These are phyloP conservation scores for Subanguina moxae DNA, from an alignment of 1,140 invertebrate species.

Conservation along the genomic window DNA sequence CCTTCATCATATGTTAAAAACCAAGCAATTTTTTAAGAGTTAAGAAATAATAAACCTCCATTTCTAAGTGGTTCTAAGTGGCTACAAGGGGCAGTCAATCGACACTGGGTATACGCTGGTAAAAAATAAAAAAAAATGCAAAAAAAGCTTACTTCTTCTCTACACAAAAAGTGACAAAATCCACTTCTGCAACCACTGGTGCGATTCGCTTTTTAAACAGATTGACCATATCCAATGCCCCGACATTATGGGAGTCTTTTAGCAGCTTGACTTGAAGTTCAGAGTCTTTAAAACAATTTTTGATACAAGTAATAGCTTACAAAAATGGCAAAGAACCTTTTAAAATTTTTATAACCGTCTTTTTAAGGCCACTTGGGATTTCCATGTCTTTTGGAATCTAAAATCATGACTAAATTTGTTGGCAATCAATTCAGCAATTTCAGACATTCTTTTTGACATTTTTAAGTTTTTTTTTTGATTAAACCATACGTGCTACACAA, in stretches of 20 bases:
- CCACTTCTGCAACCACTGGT: neutral
- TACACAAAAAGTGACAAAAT: neutral
- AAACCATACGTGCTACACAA: too few species aligned
- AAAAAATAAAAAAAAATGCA: too few species aligned
- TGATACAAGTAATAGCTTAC: too few species aligned
- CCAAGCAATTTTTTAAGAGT: too few species aligned
- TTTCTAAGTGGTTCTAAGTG: too few species aligned
- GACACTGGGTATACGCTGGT: too few species aligned
- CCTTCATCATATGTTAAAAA: too few species aligned
- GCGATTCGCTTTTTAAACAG: slow-evolving; percentile 22
- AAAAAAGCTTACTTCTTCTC: neutral
- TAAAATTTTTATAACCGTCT: slow-evolving; percentile 88
- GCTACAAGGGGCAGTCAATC: too few species aligned
- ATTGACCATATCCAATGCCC: slow-evolving; percentile 19
- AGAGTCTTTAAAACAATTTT: slow-evolving; percentile 11
- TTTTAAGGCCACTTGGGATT: slow-evolving; percentile 78
- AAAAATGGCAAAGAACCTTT: slow-evolving; percentile 70
- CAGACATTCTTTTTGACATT: too few species aligned
- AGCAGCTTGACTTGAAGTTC: slow-evolving; percentile 71
- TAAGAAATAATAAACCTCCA: too few species aligned
- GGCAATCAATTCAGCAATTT: too few species aligned
- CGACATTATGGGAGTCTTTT: slow-evolving; percentile 32
- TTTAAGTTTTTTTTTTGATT: too few species aligned
- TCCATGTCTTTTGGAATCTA: slow-evolving; percentile 76
- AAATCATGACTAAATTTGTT: slow-evolving; percentile 59